Conservation (phyloP, 2,113 vertebrate genomes). For the Nothobranchius kuhntae region DNA sequence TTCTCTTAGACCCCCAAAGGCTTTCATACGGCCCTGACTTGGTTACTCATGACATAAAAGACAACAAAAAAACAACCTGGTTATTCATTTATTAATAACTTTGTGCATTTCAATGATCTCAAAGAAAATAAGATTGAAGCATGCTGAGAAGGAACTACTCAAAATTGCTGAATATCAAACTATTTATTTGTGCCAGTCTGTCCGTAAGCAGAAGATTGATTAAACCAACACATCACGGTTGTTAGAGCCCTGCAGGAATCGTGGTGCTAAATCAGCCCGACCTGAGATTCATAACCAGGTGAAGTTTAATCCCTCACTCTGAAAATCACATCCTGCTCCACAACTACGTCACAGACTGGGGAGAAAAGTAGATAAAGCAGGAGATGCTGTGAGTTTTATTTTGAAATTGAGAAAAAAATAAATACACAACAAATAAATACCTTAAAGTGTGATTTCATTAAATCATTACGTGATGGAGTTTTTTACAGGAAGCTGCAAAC, state of each 20-base stretch:
- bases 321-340: conserved; percentile 28
- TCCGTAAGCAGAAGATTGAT: conserved; percentile 61
- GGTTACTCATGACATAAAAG: too few species aligned
- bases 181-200: conserved; percentile 37
- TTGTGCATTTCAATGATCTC: too few species aligned
- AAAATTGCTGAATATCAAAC: conserved; percentile 39
- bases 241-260: conserved; percentile 55
- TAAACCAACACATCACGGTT: conserved; percentile 66
- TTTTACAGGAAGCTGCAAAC: too few species aligned
- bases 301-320: conserved; percentile 50
- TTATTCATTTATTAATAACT: not conserved
- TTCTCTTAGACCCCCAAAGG: too few species aligned
- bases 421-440: not conserved
- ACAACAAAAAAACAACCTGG: not conserved
- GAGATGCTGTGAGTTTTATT: not conserved
- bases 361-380: not conserved
- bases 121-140: not conserved
- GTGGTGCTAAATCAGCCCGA: conserved; percentile 67
- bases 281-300: conserved; percentile 65
- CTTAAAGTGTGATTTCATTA: not conserved
- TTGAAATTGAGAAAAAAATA: not conserved
- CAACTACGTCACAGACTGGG: conserved; percentile 26
- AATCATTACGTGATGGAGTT: not conserved
- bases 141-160: not conserved
- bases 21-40: too few species aligned